These are phyloP conservation scores for Elegia similella DNA, from an alignment of 2,888 invertebrate genomes.

Conservation along the genomic window DNA sequence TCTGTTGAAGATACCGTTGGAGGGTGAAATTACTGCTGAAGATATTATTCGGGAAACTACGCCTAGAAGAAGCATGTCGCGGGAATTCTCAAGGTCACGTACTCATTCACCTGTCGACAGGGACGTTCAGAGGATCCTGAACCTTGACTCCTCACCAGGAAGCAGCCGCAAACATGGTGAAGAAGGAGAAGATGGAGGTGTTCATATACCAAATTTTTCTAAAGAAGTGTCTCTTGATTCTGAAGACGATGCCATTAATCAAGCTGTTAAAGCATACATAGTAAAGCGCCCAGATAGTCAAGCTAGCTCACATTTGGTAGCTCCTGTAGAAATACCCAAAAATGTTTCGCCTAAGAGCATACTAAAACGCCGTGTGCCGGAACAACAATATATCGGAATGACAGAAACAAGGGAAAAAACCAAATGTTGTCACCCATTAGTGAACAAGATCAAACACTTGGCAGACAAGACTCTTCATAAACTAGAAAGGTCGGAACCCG, in stretches of 20 bases:
- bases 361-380: slow-evolving; percentile 74
- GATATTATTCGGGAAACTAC: slow-evolving; percentile 73
- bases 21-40: slow-evolving; percentile 74
- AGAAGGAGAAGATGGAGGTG: slow-evolving; percentile 70
- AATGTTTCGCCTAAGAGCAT: slow-evolving; percentile 77
- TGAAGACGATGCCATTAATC: slow-evolving; percentile 65
- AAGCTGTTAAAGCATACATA: slow-evolving; percentile 39
- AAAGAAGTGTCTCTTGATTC: slow-evolving; percentile 72
- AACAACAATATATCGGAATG: slow-evolving; percentile 63
- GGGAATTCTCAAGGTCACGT: slow-evolving; percentile 69
- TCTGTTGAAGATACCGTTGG: slow-evolving; percentile 84
- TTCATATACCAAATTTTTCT: slow-evolving; percentile 76
- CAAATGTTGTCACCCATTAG: slow-evolving; percentile 83
- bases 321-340: slow-evolving; percentile 61
- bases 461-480: slow-evolving; percentile 83
- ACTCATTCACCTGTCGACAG: slow-evolving; percentile 65
- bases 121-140: slow-evolving; percentile 66
- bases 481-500: slow-evolving; percentile 67
- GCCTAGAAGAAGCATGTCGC: slow-evolving; percentile 74
- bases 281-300: slow-evolving; percentile 61
- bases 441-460: slow-evolving; percentile 84
- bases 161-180: slow-evolving; percentile 74
- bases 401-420: slow-evolving; percentile 75
- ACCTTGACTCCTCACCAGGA: slow-evolving; percentile 74
- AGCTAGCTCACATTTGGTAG: slow-evolving; percentile 46